Percentiles rank a stretch among this genome's conserved stretches.
phyloP scores from a whole-genome alignment of 2,888 invertebrate genomes.

The Idaea dimidiata region DNA sequence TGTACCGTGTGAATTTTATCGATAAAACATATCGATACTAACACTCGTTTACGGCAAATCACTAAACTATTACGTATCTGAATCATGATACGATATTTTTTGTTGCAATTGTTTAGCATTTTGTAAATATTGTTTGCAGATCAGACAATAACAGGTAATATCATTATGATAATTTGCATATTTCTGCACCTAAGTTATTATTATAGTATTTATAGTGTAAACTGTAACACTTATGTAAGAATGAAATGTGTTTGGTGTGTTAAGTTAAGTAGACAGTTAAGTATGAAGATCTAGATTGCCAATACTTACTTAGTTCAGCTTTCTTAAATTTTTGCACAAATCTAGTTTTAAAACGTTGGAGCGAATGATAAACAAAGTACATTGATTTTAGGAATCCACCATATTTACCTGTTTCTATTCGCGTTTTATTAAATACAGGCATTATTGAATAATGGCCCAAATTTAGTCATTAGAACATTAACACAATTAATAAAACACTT shows the following conservation, averaged over 20 bases:
- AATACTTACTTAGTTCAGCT: too few relatives aligned
- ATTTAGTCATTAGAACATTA: too few relatives aligned
- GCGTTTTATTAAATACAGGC: too few relatives aligned
- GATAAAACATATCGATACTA: background rate
- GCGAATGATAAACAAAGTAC: too few relatives aligned
- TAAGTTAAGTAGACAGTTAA: background rate
- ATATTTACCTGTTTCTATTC: too few relatives aligned
- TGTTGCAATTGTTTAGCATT: slow-evolving; percentile 2
- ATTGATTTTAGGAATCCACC: too few relatives aligned
- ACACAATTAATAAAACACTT: too few relatives aligned
- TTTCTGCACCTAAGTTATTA: background rate
- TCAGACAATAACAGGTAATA: background rate
- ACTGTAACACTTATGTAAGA: background rate
- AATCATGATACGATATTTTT: slow-evolving; percentile 1
- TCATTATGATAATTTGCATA: background rate
- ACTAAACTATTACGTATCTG: background rate
- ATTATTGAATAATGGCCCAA: too few relatives aligned
- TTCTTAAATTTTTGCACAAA: too few relatives aligned
- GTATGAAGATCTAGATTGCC: too few relatives aligned
- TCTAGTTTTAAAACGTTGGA: too few relatives aligned
- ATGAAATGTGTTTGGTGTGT: background rate
- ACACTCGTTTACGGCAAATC: background rate
- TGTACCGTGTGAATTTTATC: background rate
- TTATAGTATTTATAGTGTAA: background rate
- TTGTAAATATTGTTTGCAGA: background rate